phyloP scores from a whole-genome alignment of 2,888 invertebrate genomes.

The Helicoverpa assulta region DNA sequence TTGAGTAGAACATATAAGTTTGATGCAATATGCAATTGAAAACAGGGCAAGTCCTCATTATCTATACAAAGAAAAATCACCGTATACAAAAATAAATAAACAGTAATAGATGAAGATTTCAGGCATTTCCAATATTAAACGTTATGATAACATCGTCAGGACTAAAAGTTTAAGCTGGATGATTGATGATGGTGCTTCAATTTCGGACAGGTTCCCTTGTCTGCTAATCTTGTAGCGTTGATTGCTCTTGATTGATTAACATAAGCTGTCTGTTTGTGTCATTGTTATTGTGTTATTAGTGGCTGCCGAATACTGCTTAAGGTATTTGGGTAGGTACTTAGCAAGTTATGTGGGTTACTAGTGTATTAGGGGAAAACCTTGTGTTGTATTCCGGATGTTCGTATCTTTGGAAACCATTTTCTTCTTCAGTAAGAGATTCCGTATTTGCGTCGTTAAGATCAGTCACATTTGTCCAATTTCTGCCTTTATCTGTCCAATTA shows the following conservation, averaged over 20 bases:
- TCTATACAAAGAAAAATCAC: too few relatives aligned
- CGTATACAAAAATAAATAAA: too few relatives aligned
- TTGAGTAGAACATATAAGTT: too few relatives aligned
- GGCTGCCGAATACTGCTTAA: not conserved
- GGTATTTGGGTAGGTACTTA: not conserved
- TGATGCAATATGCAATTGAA: too few relatives aligned
- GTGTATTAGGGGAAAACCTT: too few relatives aligned
- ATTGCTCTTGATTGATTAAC: slow-evolving; percentile 39
- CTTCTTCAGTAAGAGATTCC: too few relatives aligned
- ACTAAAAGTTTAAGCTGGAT: slow-evolving; percentile 26
- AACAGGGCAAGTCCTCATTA: not conserved
- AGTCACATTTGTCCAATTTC: too few relatives aligned
- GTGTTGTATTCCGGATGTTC: too few relatives aligned
- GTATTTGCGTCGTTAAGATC: too few relatives aligned
- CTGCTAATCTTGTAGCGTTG: slow-evolving; percentile 16
- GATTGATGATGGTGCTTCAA: slow-evolving; percentile 37
- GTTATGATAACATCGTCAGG: slow-evolving; percentile 7
- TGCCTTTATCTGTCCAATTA: too few relatives aligned
- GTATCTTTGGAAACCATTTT: too few relatives aligned
- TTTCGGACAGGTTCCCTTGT: slow-evolving; percentile 21
- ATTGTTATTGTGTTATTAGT: not conserved
- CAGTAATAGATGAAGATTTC: not conserved
- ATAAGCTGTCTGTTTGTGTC: not conserved
- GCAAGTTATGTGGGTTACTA: too few relatives aligned
- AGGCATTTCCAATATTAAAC: not conserved